Conservation (phyloP, 2,113 vertebrate genomes). For the Spea bombifrons region DNA sequence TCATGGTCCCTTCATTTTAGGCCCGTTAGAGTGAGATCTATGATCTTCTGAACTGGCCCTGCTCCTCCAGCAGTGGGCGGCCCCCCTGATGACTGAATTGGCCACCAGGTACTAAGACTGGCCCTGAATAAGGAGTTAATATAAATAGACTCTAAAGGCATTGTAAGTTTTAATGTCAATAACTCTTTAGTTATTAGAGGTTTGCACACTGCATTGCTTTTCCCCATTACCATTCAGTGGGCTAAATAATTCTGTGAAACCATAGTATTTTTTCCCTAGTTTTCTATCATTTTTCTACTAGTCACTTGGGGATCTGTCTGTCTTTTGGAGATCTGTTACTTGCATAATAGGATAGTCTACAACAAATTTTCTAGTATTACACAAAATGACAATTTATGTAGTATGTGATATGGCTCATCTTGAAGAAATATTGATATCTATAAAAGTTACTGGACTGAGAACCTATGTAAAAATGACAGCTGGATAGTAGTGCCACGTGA, state of each 20-base stretch:
- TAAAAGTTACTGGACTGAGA: constrained; percentile 46
- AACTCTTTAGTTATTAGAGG: background rate
- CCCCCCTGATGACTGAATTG: too few species aligned
- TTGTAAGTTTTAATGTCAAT: too few species aligned
- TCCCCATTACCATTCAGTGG: background rate
- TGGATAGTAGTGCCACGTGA: constrained; percentile 37
- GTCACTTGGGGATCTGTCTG: constrained; percentile 16
- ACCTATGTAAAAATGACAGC: constrained; percentile 46
- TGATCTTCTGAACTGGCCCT: too few species aligned
- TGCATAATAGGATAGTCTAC: constrained; percentile 45
- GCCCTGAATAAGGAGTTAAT: too few species aligned
- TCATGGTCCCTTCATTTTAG: too few species aligned
- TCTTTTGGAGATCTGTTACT: constrained; percentile 30
- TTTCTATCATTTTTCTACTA: constrained; percentile 12
- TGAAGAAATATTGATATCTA: constrained; percentile 46
- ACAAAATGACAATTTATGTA: constrained; percentile 49
- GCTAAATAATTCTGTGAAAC: background rate
- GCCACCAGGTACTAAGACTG: too few species aligned
- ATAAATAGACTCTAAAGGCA: too few species aligned
- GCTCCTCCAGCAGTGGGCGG: too few species aligned
- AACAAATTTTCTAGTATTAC: constrained; percentile 47
- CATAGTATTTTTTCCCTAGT: constrained; percentile 1
- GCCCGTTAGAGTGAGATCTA: too few species aligned
- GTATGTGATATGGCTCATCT: constrained; percentile 46
- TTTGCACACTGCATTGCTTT: background rate